Percentiles rank a stretch among this genome's conserved stretches.
Evolutionary conservation across 2,113 vertebrate species (phyloP).

Genomic region (Rhinopomastus cyanomelas): DNA sequence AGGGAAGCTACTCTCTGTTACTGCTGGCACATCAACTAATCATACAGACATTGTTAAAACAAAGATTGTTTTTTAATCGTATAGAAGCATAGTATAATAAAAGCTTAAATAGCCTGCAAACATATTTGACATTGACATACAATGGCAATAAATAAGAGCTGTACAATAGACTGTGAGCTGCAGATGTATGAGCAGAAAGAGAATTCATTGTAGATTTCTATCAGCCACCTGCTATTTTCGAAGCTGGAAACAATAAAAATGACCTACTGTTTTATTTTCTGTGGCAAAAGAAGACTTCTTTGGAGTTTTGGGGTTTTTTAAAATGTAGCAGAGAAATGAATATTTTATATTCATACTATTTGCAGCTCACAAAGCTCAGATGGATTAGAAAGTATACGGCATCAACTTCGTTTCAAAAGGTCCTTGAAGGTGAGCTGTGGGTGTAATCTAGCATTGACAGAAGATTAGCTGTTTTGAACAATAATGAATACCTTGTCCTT

Average conservation of each 20-base stretch:
- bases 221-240: slow-evolving; percentile 20
- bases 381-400: not conserved
- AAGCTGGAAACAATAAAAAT: slow-evolving; percentile 36
- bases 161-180: not conserved
- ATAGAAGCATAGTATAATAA: slow-evolving; percentile 56
- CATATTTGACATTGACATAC: slow-evolving; percentile 44
- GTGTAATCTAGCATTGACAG: not conserved
- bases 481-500: not conserved
- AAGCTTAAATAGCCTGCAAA: slow-evolving; percentile 52
- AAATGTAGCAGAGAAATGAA: not conserved
- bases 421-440: slow-evolving; percentile 7
- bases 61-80: slow-evolving; percentile 61
- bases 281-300: slow-evolving; percentile 1
- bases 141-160: slow-evolving; percentile 41
- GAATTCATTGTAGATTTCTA: not conserved
- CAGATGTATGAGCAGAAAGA: slow-evolving; percentile 3
- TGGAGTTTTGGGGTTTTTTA: not conserved
- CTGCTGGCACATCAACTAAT: slow-evolving; percentile 29
- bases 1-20: slow-evolving; percentile 32
- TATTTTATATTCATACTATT: not conserved
- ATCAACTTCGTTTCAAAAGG: slow-evolving; percentile 8
- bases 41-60: slow-evolving; percentile 49
- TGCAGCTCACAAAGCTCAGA: not conserved
- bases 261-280: slow-evolving; percentile 29
- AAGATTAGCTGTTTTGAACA: slow-evolving; percentile 21